A percentile compares a stretch with the other conserved stretches of the same genome.
Evolutionary conservation across 1,140 invertebrate species (phyloP).

Genomic region (Charaxes varanes): DNA sequence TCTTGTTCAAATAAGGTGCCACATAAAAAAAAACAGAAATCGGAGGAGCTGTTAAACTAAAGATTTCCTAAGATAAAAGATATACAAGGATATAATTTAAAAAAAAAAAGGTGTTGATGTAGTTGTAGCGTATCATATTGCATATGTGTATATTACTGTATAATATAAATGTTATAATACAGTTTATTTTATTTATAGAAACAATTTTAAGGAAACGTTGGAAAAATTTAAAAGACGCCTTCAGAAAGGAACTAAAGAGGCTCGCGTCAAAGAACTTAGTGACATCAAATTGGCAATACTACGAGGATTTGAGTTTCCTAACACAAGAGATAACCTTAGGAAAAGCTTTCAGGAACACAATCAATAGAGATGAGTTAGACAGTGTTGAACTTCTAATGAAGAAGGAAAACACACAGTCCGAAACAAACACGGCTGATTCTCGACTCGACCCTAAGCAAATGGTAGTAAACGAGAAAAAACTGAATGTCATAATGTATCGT

Average conservation of each 20-base stretch:
- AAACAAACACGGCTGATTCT: neutral
- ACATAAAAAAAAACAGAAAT: too few relatives aligned
- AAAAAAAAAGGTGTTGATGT: too few relatives aligned
- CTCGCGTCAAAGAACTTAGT: conserved; percentile 8
- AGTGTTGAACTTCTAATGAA: neutral
- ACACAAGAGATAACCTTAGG: conserved; percentile 17
- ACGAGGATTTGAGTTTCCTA: conserved; percentile 17
- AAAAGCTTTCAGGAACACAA: neutral
- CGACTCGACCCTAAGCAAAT: neutral
- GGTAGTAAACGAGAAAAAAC: neutral
- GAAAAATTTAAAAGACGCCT: conserved; percentile 29
- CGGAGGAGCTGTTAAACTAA: too few relatives aligned
- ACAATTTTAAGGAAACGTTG: conserved; percentile 20
- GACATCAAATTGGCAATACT: conserved; percentile 19
- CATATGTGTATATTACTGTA: too few relatives aligned
- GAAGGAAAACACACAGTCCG: too few relatives aligned
- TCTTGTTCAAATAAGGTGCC: too few relatives aligned
- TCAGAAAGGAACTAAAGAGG: conserved; percentile 30
- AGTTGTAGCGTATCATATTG: too few relatives aligned
- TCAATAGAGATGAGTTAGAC: neutral
- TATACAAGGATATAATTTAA: too few relatives aligned
- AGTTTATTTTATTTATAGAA: conserved; percentile 19
- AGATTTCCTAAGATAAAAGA: too few relatives aligned
- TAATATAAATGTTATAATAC: neutral
- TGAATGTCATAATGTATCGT: neutral